These are phyloP conservation scores for Drosophila auraria DNA, from an alignment of 1,140 invertebrate genomes.

Conservation along the genomic window DNA sequence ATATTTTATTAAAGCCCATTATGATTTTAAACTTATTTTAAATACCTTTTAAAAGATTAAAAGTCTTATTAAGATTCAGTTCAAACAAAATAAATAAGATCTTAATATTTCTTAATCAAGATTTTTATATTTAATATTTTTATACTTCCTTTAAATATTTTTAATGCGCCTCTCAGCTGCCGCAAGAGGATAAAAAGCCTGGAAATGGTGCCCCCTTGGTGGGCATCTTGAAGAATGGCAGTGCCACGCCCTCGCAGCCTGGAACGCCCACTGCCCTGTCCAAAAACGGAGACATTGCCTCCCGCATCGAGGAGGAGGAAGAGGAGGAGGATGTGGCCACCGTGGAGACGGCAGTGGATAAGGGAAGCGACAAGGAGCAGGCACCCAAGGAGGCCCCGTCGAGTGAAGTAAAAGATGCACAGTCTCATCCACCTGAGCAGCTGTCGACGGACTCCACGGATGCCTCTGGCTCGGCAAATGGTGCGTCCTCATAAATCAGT, in stretches of 20 bases:
- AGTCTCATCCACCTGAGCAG: constrained; percentile 25
- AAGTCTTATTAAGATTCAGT: too few relatives aligned
- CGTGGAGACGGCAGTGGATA: constrained; percentile 1
- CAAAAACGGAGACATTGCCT: constrained; percentile 75
- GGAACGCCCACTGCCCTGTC: constrained; percentile 50
- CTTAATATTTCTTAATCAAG: background rate
- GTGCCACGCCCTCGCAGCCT: constrained; percentile 49
- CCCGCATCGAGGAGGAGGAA: constrained; percentile 71
- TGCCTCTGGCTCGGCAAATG: constrained; percentile 43
- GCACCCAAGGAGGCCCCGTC: constrained; percentile 9
- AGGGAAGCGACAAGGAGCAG: constrained; percentile 7
- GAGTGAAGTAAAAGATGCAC: constrained; percentile 12
- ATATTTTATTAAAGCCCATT: background rate
- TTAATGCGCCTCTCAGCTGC: constrained; percentile 58
- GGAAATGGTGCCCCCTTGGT: constrained; percentile 79
- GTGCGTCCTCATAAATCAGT: constrained; percentile 62
- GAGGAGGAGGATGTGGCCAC: constrained; percentile 53
- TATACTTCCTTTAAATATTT: background rate
- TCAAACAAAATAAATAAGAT: background rate
- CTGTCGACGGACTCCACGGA: constrained; percentile 35
- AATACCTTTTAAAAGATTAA: background rate
- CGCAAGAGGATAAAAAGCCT: constrained; percentile 81
- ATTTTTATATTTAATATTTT: background rate
- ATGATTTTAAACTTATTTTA: background rate
- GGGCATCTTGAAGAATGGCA: constrained; percentile 84